A percentile compares a stretch with the other conserved stretches of the same genome.
phyloP scores from a whole-genome alignment of 2,797 vertebrate species.

The Pyrocephalus nanus region DNA sequence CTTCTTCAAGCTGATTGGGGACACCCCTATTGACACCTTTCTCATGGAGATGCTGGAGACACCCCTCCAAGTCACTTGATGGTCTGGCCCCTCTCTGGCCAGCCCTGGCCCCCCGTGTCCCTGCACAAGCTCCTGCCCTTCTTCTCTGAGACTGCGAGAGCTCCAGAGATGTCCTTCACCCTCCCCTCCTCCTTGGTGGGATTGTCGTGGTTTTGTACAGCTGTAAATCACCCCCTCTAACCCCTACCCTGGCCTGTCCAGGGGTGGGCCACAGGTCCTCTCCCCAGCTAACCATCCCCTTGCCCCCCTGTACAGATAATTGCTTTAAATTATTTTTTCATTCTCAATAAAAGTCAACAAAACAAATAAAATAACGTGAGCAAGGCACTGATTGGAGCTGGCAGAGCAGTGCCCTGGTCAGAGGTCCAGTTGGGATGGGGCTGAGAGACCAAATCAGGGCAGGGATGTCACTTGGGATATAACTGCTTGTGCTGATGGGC shows the following conservation, averaged over 20 bases:
- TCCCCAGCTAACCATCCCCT: neutral
- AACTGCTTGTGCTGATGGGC: neutral
- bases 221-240: conserved; percentile 23
- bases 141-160: neutral
- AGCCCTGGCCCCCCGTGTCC: neutral
- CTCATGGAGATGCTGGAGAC: conserved; percentile 99
- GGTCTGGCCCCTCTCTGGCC: neutral
- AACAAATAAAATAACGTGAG: conserved; percentile 47
- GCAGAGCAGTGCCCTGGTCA: neutral
- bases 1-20: conserved; percentile 97
- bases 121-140: neutral
- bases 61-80: conserved; percentile 84
- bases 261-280: neutral
- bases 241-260: neutral
- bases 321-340: conserved; percentile 79
- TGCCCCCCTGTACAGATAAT: conserved; percentile 65
- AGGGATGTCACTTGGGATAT: neutral
- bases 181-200: conserved; percentile 14
- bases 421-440: neutral
- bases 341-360: conserved; percentile 69
- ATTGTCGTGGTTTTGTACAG: conserved; percentile 53
- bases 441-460: neutral
- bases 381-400: neutral
- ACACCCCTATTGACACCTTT: conserved; percentile 97
- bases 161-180: conserved; percentile 37